A percentile compares a stretch with the other conserved stretches of the same genome.
These are phyloP conservation scores for Cryptocephalus moraei DNA, from an alignment of 2,888 invertebrate genomes.

Conservation along the genomic window DNA sequence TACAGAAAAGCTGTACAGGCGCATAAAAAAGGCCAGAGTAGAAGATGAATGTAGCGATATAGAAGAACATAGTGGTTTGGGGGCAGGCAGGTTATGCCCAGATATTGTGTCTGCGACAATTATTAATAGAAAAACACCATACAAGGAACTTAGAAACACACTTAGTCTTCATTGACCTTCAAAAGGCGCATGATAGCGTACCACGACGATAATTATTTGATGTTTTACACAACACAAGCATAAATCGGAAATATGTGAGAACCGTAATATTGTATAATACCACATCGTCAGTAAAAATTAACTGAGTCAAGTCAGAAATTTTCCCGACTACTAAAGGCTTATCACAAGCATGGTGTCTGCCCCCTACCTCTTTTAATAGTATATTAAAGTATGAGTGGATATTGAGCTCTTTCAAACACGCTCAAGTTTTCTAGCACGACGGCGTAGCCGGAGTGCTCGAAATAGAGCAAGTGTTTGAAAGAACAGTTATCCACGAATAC, in stretches of 20 bases:
- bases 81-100: background rate
- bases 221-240: background rate
- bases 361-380: no score
- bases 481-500: no score
- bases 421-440: no score
- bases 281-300: background rate
- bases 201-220: background rate
- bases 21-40: background rate
- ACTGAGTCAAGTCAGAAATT: background rate
- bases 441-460: no score
- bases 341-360: background rate
- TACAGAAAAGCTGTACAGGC: background rate
- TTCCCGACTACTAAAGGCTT: background rate
- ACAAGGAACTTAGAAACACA: background rate
- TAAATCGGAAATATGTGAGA: background rate
- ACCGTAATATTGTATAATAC: background rate
- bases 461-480: no score
- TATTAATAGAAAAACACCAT: no score
- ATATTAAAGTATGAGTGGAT: no score
- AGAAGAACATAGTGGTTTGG: background rate
- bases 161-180: background rate
- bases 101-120: background rate
- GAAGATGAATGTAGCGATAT: background rate
- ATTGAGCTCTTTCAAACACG: no score
- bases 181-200: background rate